Base-by-base conservation (phyloP, 2,888 invertebrate genomes). In the Pinctada fucata region DNA sequence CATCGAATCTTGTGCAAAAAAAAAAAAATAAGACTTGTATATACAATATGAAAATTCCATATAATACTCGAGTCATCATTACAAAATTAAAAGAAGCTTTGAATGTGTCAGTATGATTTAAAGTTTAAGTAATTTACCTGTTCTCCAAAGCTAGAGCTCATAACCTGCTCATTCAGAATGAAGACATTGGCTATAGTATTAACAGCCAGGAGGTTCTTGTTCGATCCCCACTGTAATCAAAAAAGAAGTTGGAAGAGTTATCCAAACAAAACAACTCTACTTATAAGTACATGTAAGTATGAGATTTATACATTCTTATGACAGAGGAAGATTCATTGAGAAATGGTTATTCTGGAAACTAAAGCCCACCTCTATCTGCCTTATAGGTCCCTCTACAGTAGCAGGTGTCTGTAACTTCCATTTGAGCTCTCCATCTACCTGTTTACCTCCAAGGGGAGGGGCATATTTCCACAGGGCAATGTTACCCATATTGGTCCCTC, bases 401-500 rank as follows among this genome's bases (percentile, higher is more conserved):
- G 90, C 95, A 94, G 90, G 96, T 94, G 91, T 95, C 95, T 90
- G 95, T 94, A 97, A 93, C 88, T 95, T 95, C 97, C 97, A 98
- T 83, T 94, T 94, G 87, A 95, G 95, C 91, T 96, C 96, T 31
- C 95, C 95, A 88, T 95, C 95, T 65, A 94, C 84, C 66, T 94
- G 88, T 72, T 84, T 86, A 69, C 81, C 85, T 3, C 78, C 83
- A 16, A 83, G 79, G 1, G 84, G 85, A 3, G 90, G 88, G 2
- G 87, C 83, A 81, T 92, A 92, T 89, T 92, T 94, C 98, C 98
- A 99, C 83, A 98, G 95, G 85, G 97, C 96, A 66, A 99, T 94
- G 87, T 96, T 95, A 0, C 98, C 98, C 87, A 96, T 95, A 89
- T 97, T 97, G 47, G 98, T 98, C 45, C 97, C 97, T 84, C 96